These are phyloP conservation scores for Australoheros scitulus DNA, from an alignment of 2,113 vertebrate genomes.

Conservation along the genomic window DNA sequence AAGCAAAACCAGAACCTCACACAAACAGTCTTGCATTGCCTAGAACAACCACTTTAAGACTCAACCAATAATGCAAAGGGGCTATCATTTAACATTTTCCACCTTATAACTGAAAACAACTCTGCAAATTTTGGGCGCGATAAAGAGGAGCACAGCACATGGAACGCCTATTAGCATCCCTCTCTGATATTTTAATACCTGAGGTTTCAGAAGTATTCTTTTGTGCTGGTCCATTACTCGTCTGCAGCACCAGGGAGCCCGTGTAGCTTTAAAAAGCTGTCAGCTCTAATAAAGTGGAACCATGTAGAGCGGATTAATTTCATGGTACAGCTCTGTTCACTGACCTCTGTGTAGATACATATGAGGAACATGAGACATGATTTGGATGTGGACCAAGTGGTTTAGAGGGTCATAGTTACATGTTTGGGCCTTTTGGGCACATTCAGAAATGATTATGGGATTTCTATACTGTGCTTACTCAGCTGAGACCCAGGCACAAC, in stretches of 20 bases:
- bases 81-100: conserved; percentile 48
- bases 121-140: background rate
- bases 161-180: conserved; percentile 2
- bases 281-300: conserved; percentile 66
- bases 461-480: conserved; percentile 65
- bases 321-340: conserved; percentile 49
- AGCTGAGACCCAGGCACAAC: conserved; percentile 46
- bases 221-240: conserved; percentile 41
- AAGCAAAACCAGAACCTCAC: background rate
- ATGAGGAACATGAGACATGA: conserved; percentile 59
- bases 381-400: conserved; percentile 54
- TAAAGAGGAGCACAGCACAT: conserved; percentile 7
- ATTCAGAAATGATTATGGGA: conserved; percentile 69
- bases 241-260: conserved; percentile 37
- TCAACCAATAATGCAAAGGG: conserved; percentile 44
- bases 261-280: conserved; percentile 50
- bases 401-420: conserved; percentile 52
- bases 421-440: conserved; percentile 64
- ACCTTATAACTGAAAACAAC: background rate
- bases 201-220: conserved; percentile 23
- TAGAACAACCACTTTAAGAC: background rate
- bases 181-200: conserved; percentile 44
- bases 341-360: conserved; percentile 52
- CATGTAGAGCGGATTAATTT: conserved; percentile 64
- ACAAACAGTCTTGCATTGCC: background rate